Evolutionary conservation across 2,888 invertebrate species (phyloP), one percentile per base, ranked within the genome.

Genomic region (Pyrochroa serraticornis): DNA sequence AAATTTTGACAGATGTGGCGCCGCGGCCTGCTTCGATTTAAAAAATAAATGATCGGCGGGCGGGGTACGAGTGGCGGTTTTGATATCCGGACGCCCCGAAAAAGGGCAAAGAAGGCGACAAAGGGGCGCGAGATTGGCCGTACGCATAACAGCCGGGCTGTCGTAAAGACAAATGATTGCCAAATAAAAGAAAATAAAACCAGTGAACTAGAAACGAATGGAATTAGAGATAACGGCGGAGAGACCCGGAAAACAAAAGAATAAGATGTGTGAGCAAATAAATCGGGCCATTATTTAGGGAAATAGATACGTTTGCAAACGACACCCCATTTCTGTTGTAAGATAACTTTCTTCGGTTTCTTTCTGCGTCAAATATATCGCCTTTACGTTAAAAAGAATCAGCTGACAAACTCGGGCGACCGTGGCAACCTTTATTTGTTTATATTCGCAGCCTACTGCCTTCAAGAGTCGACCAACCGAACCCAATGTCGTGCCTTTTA

Each of bases 131-230:
- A 35, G 37, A 59, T 52, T 32, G 51, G 56, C 13, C 35, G 48
- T 48, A 43, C 43, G 48, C 44, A 58, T 53, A 63, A 57, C 59
- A 58, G 59, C 43, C 44, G 37, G n/a, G 42, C 54, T 64, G 68
- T 71, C 69, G 62, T 62, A 60, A 64, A 70, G 68, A 71, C 68
- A 69, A 71, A 72, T 71, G 71, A 70, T 64, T 67, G 64, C 67
- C 66, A 71, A 71, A 71, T 70, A 69, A 69, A 70, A 66, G 69
- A 67, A 70, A 71, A 72, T 70, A 71, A 70, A 71, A 67, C 63
- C 65, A 64, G 63, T 62, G 66, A 61, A 64, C 63, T 64, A 56
- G 65, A 69, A 70, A 71, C 64, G 64, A 69, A 64, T 60, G 63
- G 70, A 68, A 65, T 67, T 66, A 66, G 63, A 70, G 69, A 70